Evolutionary conservation across 2,888 invertebrate genomes (phyloP).

Genomic region (Leucophenga montana): DNA sequence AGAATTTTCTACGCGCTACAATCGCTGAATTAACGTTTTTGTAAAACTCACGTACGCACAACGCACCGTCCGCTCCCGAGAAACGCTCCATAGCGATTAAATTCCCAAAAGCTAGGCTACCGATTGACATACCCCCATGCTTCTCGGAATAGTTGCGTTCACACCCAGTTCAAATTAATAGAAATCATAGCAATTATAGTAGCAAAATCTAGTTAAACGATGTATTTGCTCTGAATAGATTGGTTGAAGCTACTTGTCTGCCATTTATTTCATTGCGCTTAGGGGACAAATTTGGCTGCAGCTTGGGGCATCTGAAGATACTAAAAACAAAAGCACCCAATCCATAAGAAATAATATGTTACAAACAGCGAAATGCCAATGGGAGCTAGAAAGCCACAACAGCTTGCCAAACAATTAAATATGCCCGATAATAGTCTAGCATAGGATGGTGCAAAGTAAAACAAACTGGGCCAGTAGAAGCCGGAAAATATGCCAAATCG

Average conservation of each 20-base stretch:
- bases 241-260: slow-evolving; percentile 36
- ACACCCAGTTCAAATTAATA: too few relatives aligned
- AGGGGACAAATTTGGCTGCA: too few relatives aligned
- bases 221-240: slow-evolving; percentile 31
- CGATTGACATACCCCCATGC: too few relatives aligned
- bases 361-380: slow-evolving; percentile 69
- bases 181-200: too few relatives aligned
- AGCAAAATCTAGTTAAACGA: slow-evolving; percentile 1
- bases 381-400: slow-evolving; percentile 73
- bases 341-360: slow-evolving; percentile 63
- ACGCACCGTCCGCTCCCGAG: too few relatives aligned
- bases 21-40: too few relatives aligned
- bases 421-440: slow-evolving; percentile 73
- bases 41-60: too few relatives aligned
- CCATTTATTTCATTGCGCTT: slow-evolving; percentile 41
- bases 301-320: slow-evolving; percentile 71
- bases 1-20: too few relatives aligned
- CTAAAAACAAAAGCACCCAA: slow-evolving; percentile 71
- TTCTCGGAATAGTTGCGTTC: too few relatives aligned
- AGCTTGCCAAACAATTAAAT: slow-evolving; percentile 72
- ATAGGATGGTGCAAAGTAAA: slow-evolving; percentile 74
- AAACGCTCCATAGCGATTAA: too few relatives aligned
- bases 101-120: too few relatives aligned
- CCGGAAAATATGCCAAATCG: slow-evolving; percentile 72
- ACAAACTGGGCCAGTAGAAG: slow-evolving; percentile 73